phyloP scores from a whole-genome alignment of 2,888 invertebrate genomes.

The Gortyna flavago region DNA sequence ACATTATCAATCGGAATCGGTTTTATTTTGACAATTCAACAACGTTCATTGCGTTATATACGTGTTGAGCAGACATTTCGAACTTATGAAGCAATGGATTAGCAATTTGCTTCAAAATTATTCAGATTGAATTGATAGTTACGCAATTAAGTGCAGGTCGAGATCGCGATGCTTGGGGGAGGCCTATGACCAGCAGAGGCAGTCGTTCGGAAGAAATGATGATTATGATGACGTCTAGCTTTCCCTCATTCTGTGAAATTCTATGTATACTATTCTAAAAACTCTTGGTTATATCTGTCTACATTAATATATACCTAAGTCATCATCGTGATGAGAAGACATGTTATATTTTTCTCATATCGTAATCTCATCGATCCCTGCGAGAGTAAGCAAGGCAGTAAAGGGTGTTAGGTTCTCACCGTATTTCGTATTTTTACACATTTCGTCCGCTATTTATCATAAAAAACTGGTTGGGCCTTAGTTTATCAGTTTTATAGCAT shows the following conservation, averaged over 20 bases:
- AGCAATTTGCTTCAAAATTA: too few relatives aligned
- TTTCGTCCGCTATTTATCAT: constrained; percentile 42
- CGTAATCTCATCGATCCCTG: background rate
- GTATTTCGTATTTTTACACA: constrained; percentile 39
- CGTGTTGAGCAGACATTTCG: too few relatives aligned
- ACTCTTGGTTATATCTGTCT: background rate
- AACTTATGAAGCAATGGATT: too few relatives aligned
- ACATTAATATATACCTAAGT: background rate
- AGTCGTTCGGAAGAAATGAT: background rate
- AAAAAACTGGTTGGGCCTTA: constrained; percentile 51
- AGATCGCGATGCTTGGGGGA: background rate
- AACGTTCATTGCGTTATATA: too few relatives aligned
- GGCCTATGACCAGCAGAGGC: background rate
- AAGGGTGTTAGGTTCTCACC: constrained; percentile 25
- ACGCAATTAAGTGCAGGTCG: too few relatives aligned
- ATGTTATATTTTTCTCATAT: background rate
- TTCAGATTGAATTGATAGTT: too few relatives aligned
- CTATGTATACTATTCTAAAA: background rate
- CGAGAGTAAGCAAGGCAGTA: background rate
- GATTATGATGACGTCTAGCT: background rate
- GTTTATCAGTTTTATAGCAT: constrained; percentile 68
- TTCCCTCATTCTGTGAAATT: background rate
- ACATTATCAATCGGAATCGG: too few relatives aligned
- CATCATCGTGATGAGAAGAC: background rate
- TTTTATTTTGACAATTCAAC: too few relatives aligned